phyloP scores from a whole-genome alignment of 2,888 invertebrate genomes.

The Lithophane ornitopus region DNA sequence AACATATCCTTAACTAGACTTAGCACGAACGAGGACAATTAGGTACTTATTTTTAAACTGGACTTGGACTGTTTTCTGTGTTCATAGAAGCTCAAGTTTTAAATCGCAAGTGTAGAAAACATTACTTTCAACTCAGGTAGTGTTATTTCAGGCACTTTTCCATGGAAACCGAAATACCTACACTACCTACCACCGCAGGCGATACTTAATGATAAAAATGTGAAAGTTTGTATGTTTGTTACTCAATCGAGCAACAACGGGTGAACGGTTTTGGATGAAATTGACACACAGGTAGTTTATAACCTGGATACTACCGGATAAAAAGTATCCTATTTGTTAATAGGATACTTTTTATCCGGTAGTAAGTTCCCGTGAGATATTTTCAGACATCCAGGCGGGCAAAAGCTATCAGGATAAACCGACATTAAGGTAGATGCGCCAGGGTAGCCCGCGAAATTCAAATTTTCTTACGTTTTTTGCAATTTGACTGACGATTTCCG shows the following conservation, averaged over 20 bases:
- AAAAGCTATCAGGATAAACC: neutral
- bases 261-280: neutral
- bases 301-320: too few species aligned
- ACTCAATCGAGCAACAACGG: neutral
- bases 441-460: too few species aligned
- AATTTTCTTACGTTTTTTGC: too few species aligned
- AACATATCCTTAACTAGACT: constrained; percentile 40
- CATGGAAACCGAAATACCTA: neutral
- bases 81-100: constrained; percentile 10
- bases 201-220: neutral
- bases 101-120: constrained; percentile 3
- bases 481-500: too few species aligned
- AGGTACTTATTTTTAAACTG: constrained; percentile 25
- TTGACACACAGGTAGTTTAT: neutral
- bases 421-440: too few species aligned
- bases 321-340: too few species aligned
- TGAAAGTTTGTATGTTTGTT: neutral
- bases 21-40: constrained; percentile 36
- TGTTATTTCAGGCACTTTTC: constrained; percentile 1
- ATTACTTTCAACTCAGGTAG: neutral
- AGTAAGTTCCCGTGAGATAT: too few species aligned
- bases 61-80: constrained; percentile 4
- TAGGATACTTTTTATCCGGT: neutral
- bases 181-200: neutral
- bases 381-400: neutral